Base-by-base conservation (phyloP, 2,113 vertebrate genomes). In the Plestiodon gilberti region DNA sequence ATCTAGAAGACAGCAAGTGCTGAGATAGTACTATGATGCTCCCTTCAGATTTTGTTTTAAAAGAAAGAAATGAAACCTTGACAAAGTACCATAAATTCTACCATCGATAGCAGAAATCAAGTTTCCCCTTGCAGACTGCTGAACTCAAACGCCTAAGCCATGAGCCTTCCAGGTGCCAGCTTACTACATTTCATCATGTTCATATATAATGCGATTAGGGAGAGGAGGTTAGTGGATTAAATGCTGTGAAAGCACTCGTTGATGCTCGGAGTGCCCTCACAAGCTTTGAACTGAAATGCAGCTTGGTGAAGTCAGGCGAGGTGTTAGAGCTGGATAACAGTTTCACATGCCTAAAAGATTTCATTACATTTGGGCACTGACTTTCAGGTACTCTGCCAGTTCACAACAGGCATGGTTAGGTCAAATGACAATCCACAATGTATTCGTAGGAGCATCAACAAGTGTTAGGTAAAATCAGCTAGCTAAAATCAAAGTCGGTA, bases 301-400 rank as follows among this genome's bases (percentile, higher is more conserved):
- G 35, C 28, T 85, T 84, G 40, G 67, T 87, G 61, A 2, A 17
- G 81, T 3, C 86, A 90, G 61, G 22, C 62, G 80, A n/a, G 2
- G 1, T 33, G 25, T 69, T 78, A 89, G 75, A 28, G 10, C 81
- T 86, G 69, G 84, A 70, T 78, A 83, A 74, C 43, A 76, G 52
- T 74, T 74, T 80, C 65, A 82, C 48, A 0, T 78, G 76, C 81
- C 86, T 84, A 61, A 76, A 84, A 87, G 67, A 85, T 59, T 18
- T 70, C 14, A 64, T 91, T 76, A 43, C 30, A 88, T 91, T 90
- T 91, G 86, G 62, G 20, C 82, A 78, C 74, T 85, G 65, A 59
- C 82, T 89, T 85, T 82, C 52, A 7, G 30, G 40, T 38, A 43
- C 30, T n/a, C 8, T 10, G 71, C 40, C 59, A 76, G 61, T 25